These are phyloP conservation scores for Hoplostethus atlanticus DNA, from an alignment of 2,797 vertebrate genomes.

Conservation along the genomic window DNA sequence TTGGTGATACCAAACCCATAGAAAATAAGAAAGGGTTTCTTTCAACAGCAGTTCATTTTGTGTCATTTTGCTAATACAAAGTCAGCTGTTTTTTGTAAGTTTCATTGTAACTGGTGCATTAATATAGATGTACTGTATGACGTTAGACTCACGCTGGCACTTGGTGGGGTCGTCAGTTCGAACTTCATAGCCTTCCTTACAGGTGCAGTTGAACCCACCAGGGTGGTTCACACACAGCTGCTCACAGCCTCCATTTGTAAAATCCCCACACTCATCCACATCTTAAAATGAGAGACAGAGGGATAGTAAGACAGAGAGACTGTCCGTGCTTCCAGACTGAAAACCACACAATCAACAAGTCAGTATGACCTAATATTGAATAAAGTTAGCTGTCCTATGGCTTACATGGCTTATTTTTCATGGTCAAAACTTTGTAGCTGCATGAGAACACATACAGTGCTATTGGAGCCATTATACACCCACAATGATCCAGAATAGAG, in stretches of 20 bases:
- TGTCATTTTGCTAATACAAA: neutral
- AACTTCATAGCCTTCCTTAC: conserved; percentile 77
- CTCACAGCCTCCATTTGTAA: conserved; percentile 87
- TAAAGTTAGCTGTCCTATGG: neutral
- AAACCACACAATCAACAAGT: neutral
- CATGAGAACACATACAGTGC: too few species aligned
- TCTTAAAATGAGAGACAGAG: conserved; percentile 70
- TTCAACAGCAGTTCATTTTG: neutral
- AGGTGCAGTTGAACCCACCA: conserved; percentile 84
- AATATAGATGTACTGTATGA: neutral
- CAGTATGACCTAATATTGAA: too few species aligned
- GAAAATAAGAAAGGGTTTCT: neutral
- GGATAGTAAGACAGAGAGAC: neutral
- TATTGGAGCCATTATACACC: neutral
- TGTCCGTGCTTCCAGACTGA: neutral
- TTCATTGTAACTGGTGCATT: neutral
- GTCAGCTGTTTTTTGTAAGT: neutral
- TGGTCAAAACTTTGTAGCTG: neutral
- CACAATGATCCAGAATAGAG: neutral
- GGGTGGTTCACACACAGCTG: conserved; percentile 85
- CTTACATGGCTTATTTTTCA: neutral
- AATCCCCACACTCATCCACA: conserved; percentile 85
- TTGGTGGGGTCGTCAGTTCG: conserved; percentile 81
- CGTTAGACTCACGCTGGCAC: conserved; percentile 84
- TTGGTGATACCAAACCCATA: neutral